phyloP scores from a whole-genome alignment of 2,888 invertebrate genomes.

The Spisula subtruncata region DNA sequence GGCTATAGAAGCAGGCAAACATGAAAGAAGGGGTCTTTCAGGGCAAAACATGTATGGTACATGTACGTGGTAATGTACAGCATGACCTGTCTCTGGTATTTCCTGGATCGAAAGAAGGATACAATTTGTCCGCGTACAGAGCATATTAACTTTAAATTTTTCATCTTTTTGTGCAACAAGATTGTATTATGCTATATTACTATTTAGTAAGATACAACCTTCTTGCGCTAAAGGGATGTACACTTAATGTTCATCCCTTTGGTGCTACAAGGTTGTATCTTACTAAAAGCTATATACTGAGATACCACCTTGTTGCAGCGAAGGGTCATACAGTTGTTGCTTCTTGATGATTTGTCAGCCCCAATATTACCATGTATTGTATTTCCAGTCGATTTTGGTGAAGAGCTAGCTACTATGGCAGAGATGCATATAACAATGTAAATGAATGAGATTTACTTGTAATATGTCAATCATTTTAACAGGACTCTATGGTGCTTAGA shows the following conservation, averaged over 20 bases:
- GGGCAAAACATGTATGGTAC: not conserved
- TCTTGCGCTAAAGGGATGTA: no score
- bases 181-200: no score
- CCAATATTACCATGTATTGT: not conserved
- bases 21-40: not conserved
- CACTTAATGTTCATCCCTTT: no score
- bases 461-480: slow-evolving; percentile 48
- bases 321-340: no score
- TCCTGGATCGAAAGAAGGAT: no score
- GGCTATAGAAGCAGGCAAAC: not conserved
- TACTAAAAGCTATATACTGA: no score
- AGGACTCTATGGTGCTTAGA: slow-evolving; percentile 13
- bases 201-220: no score
- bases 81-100: not conserved
- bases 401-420: not conserved
- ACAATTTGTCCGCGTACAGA: no score
- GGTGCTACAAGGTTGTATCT: no score
- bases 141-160: no score
- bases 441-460: slow-evolving; percentile 42
- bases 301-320: no score
- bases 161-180: no score
- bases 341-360: not conserved
- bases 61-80: not conserved
- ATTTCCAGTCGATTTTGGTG: not conserved
- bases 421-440: slow-evolving; percentile 6